phyloP scores from a whole-genome alignment of 2,888 invertebrate species.

The Hemithea aestivaria region DNA sequence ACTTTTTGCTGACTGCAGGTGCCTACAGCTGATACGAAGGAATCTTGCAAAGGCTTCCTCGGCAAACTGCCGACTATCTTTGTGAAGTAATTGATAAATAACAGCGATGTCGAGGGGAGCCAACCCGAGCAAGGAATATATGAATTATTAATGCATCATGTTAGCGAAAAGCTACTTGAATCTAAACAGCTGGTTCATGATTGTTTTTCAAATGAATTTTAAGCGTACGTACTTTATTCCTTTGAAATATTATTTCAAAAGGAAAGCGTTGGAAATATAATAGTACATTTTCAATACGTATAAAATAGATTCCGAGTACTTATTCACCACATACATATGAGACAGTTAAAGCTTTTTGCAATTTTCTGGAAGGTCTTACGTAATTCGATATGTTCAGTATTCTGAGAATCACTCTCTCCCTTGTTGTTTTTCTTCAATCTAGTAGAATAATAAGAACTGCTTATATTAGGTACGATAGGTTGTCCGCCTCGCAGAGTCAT shows the following conservation, averaged over 20 bases:
- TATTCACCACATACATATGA: too few relatives aligned
- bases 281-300: too few relatives aligned
- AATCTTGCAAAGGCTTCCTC: too few relatives aligned
- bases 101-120: conserved; percentile 43
- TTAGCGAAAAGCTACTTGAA: conserved; percentile 28
- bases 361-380: conserved; percentile 29
- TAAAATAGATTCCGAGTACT: too few relatives aligned
- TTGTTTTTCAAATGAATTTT: conserved; percentile 1
- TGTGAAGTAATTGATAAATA: conserved; percentile 56
- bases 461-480: conserved; percentile 21
- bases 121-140: conserved; percentile 25
- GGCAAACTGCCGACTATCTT: conserved; percentile 30
- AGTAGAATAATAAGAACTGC: conserved; percentile 29
- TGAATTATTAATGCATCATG: conserved; percentile 40
- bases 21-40: conserved; percentile 30
- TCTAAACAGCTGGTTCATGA: conserved; percentile 34
- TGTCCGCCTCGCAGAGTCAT: conserved; percentile 37
- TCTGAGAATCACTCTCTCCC: conserved; percentile 30
- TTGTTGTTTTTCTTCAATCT: conserved; percentile 45
- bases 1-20: too few relatives aligned
- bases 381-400: conserved; percentile 32
- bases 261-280: too few relatives aligned
- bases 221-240: too few relatives aligned
- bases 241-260: too few relatives aligned
- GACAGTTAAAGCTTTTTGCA: conserved; percentile 1